phyloP scores from a whole-genome alignment of 2,113 vertebrate species.

The Gobius niger region DNA sequence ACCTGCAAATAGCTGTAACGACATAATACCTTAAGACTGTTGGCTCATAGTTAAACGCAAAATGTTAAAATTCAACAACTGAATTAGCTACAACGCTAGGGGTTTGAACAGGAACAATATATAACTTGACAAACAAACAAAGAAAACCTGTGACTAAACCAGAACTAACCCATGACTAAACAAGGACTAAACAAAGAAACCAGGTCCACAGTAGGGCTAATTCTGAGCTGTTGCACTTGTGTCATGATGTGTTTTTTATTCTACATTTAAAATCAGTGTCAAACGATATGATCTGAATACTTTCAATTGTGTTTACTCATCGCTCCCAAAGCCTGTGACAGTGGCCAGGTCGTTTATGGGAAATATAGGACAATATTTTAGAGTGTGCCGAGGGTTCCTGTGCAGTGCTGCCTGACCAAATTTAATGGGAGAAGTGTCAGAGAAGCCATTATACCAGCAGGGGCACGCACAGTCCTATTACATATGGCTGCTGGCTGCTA shows the following conservation, averaged over 20 bases:
- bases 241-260: background rate
- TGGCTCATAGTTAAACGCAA: too few relatives aligned
- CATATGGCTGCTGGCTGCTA: conserved; percentile 74
- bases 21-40: too few relatives aligned
- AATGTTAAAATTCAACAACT: too few relatives aligned
- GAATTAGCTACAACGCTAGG: too few relatives aligned
- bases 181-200: too few relatives aligned
- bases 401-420: conserved; percentile 62
- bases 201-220: too few relatives aligned
- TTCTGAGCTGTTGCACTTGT: too few relatives aligned
- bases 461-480: conserved; percentile 69
- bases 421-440: conserved; percentile 74
- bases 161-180: too few relatives aligned
- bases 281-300: background rate
- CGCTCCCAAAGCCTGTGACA: conserved; percentile 53
- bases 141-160: too few relatives aligned
- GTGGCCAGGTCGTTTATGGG: conserved; percentile 65
- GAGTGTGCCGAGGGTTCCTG: conserved; percentile 61
- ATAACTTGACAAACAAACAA: too few relatives aligned
- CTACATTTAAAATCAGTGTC: background rate
- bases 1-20: too few relatives aligned
- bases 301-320: conserved; percentile 9
- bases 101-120: too few relatives aligned
- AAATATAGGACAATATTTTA: conserved; percentile 73
- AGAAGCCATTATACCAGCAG: conserved; percentile 71